phyloP scores from a whole-genome alignment of 2,888 invertebrate species.

The Hemithea aestivaria region DNA sequence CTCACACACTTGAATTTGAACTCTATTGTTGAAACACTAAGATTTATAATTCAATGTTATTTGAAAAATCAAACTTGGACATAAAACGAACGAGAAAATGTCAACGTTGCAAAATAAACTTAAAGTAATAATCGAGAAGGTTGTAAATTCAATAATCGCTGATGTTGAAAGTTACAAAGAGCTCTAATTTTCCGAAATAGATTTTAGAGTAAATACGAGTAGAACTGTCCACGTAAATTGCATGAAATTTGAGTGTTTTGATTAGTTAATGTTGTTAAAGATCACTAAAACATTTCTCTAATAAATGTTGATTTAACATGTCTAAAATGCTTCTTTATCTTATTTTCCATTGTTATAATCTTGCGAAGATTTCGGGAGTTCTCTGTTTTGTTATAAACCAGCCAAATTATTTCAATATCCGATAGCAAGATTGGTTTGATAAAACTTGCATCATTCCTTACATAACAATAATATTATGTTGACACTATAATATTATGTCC shows the following conservation, averaged over 20 bases:
- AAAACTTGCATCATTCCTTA: too few relatives aligned
- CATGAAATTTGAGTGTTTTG: background rate
- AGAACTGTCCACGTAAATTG: slow-evolving; percentile 10
- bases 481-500: too few relatives aligned
- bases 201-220: slow-evolving; percentile 11
- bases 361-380: too few relatives aligned
- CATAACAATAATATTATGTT: too few relatives aligned
- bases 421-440: too few relatives aligned
- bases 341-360: too few relatives aligned
- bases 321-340: too few relatives aligned
- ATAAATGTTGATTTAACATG: slow-evolving; percentile 1
- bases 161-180: slow-evolving; percentile 1
- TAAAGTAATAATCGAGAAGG: background rate
- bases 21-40: background rate
- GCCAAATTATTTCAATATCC: too few relatives aligned
- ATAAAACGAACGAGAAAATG: background rate
- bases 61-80: slow-evolving; percentile 1
- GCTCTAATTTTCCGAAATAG: slow-evolving; percentile 9
- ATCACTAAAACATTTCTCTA: too few relatives aligned
- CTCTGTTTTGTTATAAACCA: too few relatives aligned
- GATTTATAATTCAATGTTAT: slow-evolving; percentile 1
- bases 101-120: background rate
- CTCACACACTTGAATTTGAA: background rate
- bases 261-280: too few relatives aligned
- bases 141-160: background rate